Evolutionary conservation across 2,888 invertebrate genomes (phyloP).

Genomic region (Psococerastis gibbosa): DNA sequence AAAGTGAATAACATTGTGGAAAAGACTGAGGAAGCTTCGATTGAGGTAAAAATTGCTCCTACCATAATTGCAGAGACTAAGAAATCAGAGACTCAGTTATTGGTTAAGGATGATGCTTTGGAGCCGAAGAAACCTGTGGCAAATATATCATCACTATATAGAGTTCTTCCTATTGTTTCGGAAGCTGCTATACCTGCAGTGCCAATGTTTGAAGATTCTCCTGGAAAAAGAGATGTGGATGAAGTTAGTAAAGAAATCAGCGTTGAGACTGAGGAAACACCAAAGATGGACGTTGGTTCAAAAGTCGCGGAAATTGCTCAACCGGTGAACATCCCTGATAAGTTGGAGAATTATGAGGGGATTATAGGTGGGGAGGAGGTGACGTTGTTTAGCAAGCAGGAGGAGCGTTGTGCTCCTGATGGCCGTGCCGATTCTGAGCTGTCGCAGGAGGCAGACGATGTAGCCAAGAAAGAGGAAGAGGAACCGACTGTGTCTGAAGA

Average conservation of each 20-base stretch:
- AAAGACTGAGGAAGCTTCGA: neutral
- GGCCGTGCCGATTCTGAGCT: slow-evolving; percentile 64
- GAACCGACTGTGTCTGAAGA: slow-evolving; percentile 23
- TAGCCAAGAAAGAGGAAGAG: slow-evolving; percentile 32
- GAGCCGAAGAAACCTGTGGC: neutral
- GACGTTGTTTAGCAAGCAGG: slow-evolving; percentile 1
- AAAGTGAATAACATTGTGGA: neutral
- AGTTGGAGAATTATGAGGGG: neutral
- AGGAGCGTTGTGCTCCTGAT: slow-evolving; percentile 44
- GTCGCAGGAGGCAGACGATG: neutral
- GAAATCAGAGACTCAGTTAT: neutral
- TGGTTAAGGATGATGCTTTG: neutral
- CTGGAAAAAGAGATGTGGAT: too few relatives aligned
- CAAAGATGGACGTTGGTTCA: too few relatives aligned
- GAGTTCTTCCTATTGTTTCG: neutral
- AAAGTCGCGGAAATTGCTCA: neutral
- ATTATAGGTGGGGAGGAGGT: slow-evolving; percentile 3
- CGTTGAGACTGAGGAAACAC: neutral
- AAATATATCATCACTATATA: neutral
- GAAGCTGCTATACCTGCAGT: neutral
- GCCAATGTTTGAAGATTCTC: neutral
- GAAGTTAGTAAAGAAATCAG: too few relatives aligned
- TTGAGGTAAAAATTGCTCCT: neutral
- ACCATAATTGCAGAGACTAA: neutral
- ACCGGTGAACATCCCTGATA: neutral